Percentiles rank a stretch among this genome's conserved stretches.
Evolutionary conservation across 2,797 vertebrate species (phyloP).

Genomic region (Masticophis lateralis): DNA sequence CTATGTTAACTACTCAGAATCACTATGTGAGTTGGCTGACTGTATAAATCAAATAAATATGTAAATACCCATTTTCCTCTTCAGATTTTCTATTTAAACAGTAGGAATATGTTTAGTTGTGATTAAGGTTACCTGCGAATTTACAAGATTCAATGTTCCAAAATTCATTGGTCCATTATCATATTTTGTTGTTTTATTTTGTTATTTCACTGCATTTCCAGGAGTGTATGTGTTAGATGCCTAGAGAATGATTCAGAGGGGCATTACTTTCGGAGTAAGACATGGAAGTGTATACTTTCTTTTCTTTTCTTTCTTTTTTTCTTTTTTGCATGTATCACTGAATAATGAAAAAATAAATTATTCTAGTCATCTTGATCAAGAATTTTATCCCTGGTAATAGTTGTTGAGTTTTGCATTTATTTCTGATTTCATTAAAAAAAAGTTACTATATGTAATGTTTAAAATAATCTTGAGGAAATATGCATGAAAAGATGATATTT

Average conservation of each 20-base stretch:
- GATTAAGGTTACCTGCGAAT: neutral
- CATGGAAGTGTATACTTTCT: neutral
- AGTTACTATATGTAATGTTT: neutral
- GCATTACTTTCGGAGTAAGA: neutral
- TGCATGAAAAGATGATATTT: neutral
- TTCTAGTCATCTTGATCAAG: neutral
- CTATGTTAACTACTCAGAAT: neutral
- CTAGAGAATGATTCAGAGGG: neutral
- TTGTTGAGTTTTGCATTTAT: neutral
- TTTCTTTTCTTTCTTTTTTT: neutral
- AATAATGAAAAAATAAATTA: neutral
- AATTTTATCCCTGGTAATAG: neutral
- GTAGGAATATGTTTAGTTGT: neutral
- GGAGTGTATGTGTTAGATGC: neutral
- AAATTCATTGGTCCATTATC: neutral
- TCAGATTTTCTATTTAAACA: neutral
- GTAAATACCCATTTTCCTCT: neutral
- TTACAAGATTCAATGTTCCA: neutral
- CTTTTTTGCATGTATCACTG: neutral
- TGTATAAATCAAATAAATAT: neutral
- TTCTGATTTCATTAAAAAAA: neutral
- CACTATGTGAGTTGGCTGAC: neutral
- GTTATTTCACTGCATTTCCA: neutral
- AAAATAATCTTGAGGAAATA: neutral
- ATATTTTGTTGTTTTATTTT: neutral